phyloP scores from a whole-genome alignment of 2,797 vertebrate genomes.

The Spinus olivaceus region DNA sequence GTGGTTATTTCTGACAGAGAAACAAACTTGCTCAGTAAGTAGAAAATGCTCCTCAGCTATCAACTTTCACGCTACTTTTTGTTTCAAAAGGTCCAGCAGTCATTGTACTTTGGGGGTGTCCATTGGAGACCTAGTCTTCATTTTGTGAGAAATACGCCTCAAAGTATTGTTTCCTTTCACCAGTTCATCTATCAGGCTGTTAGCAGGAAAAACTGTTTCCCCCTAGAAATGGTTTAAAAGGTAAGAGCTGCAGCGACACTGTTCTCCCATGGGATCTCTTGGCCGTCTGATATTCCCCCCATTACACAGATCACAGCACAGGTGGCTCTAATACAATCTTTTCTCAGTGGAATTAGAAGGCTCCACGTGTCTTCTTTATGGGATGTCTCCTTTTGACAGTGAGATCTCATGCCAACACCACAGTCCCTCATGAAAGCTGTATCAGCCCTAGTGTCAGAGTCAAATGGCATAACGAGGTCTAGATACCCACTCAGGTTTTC shows the following conservation, averaged over 20 bases:
- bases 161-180: background rate
- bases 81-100: background rate
- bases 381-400: background rate
- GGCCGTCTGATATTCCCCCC: background rate
- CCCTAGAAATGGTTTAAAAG: background rate
- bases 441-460: background rate
- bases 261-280: background rate
- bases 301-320: background rate
- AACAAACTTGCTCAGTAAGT: slow-evolving; percentile 9
- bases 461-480: background rate
- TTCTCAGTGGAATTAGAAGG: background rate
- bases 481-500: background rate
- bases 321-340: background rate
- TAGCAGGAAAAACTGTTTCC: background rate
- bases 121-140: background rate
- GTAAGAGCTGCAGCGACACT: background rate
- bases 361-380: background rate
- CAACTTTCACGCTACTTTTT: background rate
- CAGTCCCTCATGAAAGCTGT: background rate
- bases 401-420: background rate
- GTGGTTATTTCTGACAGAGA: slow-evolving; percentile 6
- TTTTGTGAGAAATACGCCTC: background rate
- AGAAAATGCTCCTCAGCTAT: slow-evolving; percentile 11
- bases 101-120: fast-evolving
- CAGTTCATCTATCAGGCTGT: background rate